A percentile compares a stretch with the other conserved stretches of the same genome.
Conservation (phyloP, 2,888 invertebrate species). For the Heteropelma amictum region DNA sequence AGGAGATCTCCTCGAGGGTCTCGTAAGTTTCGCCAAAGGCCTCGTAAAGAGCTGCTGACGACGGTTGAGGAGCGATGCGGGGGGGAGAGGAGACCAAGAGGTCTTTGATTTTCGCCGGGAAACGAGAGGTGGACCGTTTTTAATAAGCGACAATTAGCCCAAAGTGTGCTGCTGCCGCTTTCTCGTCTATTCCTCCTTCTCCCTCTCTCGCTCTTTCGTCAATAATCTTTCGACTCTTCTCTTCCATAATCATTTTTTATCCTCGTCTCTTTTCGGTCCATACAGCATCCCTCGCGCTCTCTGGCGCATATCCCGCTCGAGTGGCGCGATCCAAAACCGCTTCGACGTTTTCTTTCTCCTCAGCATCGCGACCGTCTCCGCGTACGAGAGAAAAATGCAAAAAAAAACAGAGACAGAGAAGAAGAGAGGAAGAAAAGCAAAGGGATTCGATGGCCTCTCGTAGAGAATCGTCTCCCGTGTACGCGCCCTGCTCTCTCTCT, state of each 20-base stretch:
- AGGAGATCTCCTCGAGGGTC: slow-evolving; percentile 55
- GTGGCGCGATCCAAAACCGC: slow-evolving; percentile 5
- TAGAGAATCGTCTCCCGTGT: too few relatives aligned
- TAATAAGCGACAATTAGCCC: slow-evolving; percentile 76
- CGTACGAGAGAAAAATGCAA: too few relatives aligned
- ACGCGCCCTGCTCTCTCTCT: too few relatives aligned
- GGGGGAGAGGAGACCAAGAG: too few relatives aligned
- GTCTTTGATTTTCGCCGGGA: slow-evolving; percentile 60
- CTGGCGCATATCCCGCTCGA: slow-evolving; percentile 17
- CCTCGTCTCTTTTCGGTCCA: slow-evolving; percentile 11
- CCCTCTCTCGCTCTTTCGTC: slow-evolving; percentile 17
- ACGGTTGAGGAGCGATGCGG: slow-evolving; percentile 27
- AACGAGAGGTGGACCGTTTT: slow-evolving; percentile 63
- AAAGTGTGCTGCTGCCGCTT: slow-evolving; percentile 55
- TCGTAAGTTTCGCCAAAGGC: slow-evolving; percentile 62
- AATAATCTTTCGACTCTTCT: slow-evolving; percentile 12
- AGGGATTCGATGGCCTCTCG: too few relatives aligned
- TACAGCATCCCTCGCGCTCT: background rate
- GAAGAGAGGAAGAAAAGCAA: too few relatives aligned
- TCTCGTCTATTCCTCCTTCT: slow-evolving; percentile 22
- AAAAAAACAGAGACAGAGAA: too few relatives aligned
- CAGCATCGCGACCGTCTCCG: slow-evolving; percentile 6
- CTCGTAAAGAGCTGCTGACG: slow-evolving; percentile 55
- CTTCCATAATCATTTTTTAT: slow-evolving; percentile 25
- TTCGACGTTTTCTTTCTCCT: slow-evolving; percentile 44